phyloP scores from a whole-genome alignment of 35 echinoderm and acorn worm genomes.

The Strongylocentrotus purpuratus region DNA sequence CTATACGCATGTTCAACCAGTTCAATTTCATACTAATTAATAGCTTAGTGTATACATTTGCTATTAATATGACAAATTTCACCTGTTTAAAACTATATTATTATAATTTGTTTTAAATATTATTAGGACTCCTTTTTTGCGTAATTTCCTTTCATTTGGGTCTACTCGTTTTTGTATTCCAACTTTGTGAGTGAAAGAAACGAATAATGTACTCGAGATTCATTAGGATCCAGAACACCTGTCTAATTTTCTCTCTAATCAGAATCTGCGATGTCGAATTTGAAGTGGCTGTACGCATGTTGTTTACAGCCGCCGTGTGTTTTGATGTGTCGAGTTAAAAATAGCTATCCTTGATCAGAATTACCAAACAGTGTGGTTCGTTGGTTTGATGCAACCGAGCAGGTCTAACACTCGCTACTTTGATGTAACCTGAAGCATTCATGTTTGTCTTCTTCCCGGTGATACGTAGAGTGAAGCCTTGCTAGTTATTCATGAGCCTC shows the following conservation, averaged over 20 bases:
- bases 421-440: not conserved
- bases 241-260: not conserved
- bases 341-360: not conserved
- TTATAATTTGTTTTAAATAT: no score
- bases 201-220: no score
- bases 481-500: not conserved
- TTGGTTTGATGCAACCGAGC: not conserved
- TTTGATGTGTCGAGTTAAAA: not conserved
- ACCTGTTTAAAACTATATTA: no score
- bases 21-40: no score
- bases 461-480: not conserved
- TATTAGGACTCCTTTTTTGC: no score
- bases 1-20: no score
- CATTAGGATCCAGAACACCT: not conserved
- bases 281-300: not conserved
- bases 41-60: no score
- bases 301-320: no score
- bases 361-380: not conserved
- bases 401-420: not conserved
- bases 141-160: no score
- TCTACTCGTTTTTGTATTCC: no score
- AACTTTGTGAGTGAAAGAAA: no score
- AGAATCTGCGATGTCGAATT: not conserved
- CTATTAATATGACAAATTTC: no score
- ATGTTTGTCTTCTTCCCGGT: not conserved